phyloP scores from a whole-genome alignment of 2,797 vertebrate species.

The Rhodeus uyekii region DNA sequence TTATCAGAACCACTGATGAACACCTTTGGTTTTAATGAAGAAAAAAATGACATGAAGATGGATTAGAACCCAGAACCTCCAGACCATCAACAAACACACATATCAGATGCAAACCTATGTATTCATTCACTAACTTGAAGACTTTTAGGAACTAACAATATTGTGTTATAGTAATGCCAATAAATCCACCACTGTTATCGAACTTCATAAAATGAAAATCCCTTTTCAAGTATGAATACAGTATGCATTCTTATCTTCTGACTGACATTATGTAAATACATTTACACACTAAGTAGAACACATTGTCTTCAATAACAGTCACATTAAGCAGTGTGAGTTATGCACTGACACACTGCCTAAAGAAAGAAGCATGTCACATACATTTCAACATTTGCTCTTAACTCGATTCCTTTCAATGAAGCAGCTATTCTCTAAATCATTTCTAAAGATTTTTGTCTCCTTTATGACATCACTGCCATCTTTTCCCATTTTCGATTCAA shows the following conservation, averaged over 20 bases:
- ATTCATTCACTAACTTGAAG: too few species aligned
- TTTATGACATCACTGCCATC: neutral
- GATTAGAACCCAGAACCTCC: too few species aligned
- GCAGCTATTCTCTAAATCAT: neutral
- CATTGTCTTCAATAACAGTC: neutral
- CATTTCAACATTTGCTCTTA: neutral
- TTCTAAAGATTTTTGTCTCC: slow-evolving; percentile 14
- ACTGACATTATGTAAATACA: neutral
- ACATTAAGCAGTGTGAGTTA: neutral
- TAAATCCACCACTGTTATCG: neutral
- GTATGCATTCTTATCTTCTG: neutral
- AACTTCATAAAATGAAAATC: neutral
- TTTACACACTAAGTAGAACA: neutral
- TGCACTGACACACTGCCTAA: neutral
- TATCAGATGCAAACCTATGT: too few species aligned
- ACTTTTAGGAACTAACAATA: too few species aligned
- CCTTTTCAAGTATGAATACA: neutral
- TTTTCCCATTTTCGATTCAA: slow-evolving; percentile 13
- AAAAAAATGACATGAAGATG: too few species aligned
- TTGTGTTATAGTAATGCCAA: too few species aligned
- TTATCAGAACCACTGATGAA: too few species aligned
- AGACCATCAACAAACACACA: too few species aligned
- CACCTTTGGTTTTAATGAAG: too few species aligned
- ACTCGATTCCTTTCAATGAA: neutral
- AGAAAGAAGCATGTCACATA: neutral